Conservation (phyloP, 2,797 vertebrate genomes). For the Neostethus bicornis region DNA sequence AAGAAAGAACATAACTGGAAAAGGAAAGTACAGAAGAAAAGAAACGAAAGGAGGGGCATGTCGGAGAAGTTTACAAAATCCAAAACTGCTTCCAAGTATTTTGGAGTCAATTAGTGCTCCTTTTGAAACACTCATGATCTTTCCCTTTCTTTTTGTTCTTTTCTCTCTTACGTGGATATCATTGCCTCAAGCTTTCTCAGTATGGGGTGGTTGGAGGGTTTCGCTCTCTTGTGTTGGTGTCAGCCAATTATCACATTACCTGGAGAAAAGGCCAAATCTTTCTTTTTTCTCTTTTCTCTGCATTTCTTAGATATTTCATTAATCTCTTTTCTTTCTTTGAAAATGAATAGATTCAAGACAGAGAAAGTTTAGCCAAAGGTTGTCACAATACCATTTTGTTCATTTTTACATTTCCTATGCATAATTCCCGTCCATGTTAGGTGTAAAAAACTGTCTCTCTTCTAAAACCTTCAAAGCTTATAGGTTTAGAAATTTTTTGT, state of each 20-base stretch:
- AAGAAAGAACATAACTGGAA: slow-evolving; percentile 28
- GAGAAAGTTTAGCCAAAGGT: slow-evolving; percentile 21
- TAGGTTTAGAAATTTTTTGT: slow-evolving; percentile 29
- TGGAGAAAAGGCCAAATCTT: slow-evolving; percentile 44
- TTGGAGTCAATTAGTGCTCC: slow-evolving; percentile 61
- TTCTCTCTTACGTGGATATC: slow-evolving; percentile 49
- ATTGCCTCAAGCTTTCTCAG: slow-evolving; percentile 48
- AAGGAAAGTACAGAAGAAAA: slow-evolving; percentile 19
- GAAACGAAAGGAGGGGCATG: slow-evolving; percentile 29
- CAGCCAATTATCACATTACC: slow-evolving; percentile 63
- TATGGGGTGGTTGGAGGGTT: slow-evolving; percentile 78
- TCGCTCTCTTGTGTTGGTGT: slow-evolving; percentile 57
- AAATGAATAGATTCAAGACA: slow-evolving; percentile 33
- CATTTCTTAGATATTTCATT: slow-evolving; percentile 32
- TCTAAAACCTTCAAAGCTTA: slow-evolving; percentile 35
- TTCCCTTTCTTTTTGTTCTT: slow-evolving; percentile 63
- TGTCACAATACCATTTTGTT: slow-evolving; percentile 22
- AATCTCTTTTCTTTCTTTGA: slow-evolving; percentile 38
- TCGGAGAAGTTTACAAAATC: slow-evolving; percentile 28
- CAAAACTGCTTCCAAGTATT: slow-evolving; percentile 51
- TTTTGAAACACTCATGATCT: slow-evolving; percentile 51
- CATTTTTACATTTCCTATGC: slow-evolving; percentile 4
- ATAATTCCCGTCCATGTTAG: slow-evolving; percentile 1
- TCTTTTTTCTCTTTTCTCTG: slow-evolving; percentile 11
- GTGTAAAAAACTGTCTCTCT: slow-evolving; percentile 7